These are phyloP conservation scores for Merops nubicus DNA, from an alignment of 2,113 vertebrate genomes.

Conservation along the genomic window DNA sequence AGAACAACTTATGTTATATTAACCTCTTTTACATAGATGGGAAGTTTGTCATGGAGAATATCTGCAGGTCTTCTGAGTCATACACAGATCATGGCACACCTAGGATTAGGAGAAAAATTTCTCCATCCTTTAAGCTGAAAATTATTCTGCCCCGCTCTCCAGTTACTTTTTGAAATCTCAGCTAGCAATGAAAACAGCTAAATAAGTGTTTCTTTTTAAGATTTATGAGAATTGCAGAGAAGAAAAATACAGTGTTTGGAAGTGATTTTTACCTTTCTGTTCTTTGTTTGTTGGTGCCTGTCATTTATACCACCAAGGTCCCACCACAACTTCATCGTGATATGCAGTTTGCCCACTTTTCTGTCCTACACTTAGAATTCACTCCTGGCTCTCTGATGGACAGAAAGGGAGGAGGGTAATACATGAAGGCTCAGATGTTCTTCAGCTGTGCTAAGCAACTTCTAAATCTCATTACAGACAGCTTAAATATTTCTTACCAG, in stretches of 20 bases:
- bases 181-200: not conserved
- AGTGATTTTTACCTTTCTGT: not conserved
- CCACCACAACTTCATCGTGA: not conserved
- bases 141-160: not conserved
- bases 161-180: not conserved
- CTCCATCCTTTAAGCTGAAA: not conserved
- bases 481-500: not conserved
- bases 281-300: not conserved
- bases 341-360: not conserved
- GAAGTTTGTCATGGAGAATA: slow-evolving; percentile 19
- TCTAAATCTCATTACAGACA: not conserved
- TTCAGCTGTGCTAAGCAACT: not conserved
- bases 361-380: not conserved
- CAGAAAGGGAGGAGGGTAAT: not conserved
- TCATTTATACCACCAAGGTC: not conserved
- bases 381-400: not conserved
- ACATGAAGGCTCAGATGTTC: not conserved
- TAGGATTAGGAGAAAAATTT: not conserved
- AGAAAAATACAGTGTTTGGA: not conserved
- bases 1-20: not conserved
- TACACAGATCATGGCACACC: not conserved
- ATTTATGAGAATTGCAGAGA: not conserved
- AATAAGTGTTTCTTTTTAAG: not conserved
- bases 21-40: not conserved
- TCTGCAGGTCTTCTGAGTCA: not conserved